phyloP scores from a whole-genome alignment of 2,797 vertebrate species.

The Gymnothorax reevesii region DNA sequence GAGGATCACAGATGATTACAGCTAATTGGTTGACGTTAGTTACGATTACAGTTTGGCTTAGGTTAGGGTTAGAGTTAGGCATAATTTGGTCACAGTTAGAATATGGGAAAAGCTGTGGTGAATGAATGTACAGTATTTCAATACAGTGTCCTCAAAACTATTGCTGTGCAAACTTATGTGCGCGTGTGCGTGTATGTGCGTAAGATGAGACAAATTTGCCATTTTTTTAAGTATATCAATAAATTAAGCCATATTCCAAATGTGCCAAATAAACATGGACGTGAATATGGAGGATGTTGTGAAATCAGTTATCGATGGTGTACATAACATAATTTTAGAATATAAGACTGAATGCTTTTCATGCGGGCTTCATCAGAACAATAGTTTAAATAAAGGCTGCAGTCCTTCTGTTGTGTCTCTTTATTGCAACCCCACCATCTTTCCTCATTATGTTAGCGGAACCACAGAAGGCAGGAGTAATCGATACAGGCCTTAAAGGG shows the following conservation, averaged over 20 bases:
- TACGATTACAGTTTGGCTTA: too few relatives aligned
- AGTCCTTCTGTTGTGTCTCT: not conserved
- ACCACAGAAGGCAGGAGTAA: constrained; percentile 18
- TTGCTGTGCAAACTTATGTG: too few relatives aligned
- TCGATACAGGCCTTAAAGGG: constrained; percentile 29
- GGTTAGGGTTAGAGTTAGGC: too few relatives aligned
- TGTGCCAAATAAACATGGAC: not conserved
- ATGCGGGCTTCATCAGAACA: not conserved
- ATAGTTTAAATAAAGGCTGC: not conserved
- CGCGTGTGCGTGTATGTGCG: not conserved
- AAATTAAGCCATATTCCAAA: too few relatives aligned
- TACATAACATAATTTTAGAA: not conserved
- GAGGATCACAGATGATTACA: too few relatives aligned
- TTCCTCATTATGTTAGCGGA: constrained; percentile 28
- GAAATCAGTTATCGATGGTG: not conserved
- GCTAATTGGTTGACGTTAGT: too few relatives aligned
- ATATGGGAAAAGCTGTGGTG: too few relatives aligned
- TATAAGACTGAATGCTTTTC: not conserved
- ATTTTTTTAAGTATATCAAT: too few relatives aligned
- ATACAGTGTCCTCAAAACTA: too few relatives aligned
- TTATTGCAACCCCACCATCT: not conserved
- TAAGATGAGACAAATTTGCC: not conserved
- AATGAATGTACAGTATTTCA: too few relatives aligned
- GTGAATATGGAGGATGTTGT: too few relatives aligned
- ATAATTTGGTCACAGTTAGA: too few relatives aligned